Conservation (phyloP, 1,140 invertebrate genomes). For the Ostrea denselamellosa region DNA sequence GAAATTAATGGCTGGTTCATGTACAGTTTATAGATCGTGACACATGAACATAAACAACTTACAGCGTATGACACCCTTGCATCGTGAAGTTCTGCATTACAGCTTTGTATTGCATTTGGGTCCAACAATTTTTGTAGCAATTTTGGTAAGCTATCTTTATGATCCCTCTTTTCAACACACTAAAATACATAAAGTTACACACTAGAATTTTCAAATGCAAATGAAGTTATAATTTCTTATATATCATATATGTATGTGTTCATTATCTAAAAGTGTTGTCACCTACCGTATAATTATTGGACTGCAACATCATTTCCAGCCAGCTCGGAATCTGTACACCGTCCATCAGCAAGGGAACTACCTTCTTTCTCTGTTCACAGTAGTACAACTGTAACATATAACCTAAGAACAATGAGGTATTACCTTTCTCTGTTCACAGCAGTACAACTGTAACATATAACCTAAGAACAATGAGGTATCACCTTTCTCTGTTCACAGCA, state of each 20-base stretch:
- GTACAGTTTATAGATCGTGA: background rate
- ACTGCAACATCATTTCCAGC: conserved; percentile 57
- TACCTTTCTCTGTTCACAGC: too few species aligned
- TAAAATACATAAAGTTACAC: background rate
- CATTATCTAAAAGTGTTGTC: too few species aligned
- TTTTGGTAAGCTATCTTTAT: conserved; percentile 62
- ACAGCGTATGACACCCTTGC: conserved; percentile 72
- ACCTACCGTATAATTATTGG: background rate
- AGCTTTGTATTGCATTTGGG: conserved; percentile 65
- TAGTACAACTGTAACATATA: conserved; percentile 74
- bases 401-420: too few species aligned
- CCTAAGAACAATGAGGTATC: conserved; percentile 47
- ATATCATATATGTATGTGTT: too few species aligned
- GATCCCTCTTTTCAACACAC: conserved; percentile 55
- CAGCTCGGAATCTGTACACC: conserved; percentile 71
- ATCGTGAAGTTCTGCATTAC: conserved; percentile 69
- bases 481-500: conserved; percentile 79
- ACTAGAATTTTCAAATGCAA: too few species aligned
- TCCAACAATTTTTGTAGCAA: conserved; percentile 68
- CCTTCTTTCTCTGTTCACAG: conserved; percentile 78
- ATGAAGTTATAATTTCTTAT: too few species aligned
- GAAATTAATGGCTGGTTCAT: too few species aligned
- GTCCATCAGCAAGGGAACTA: conserved; percentile 75
- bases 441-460: too few species aligned
- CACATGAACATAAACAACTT: conserved; percentile 44